Evolutionary conservation across 2,888 invertebrate species (phyloP), one percentile per base, ranked within the genome.

Genomic region (Pandemis cinnamomeana): DNA sequence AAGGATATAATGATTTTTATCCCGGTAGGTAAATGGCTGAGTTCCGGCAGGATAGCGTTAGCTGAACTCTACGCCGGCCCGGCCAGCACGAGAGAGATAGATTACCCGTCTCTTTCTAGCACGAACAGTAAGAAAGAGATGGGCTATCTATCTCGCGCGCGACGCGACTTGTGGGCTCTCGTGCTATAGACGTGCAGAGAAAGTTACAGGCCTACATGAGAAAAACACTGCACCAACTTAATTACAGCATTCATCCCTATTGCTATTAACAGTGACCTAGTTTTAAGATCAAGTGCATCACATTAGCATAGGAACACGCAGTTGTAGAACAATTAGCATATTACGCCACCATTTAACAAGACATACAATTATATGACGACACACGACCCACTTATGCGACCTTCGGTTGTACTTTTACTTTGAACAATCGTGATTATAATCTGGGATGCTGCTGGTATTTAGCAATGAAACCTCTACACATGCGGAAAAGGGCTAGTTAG

Each of bases 391-490:
- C 64, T 7, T 63, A 27, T n/a, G 10, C 42, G 63, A 69, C 72
- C 69, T 73, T 73, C 64, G 69, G 64, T 60, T 70, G 69, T 60
- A 73, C 73, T 73, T 73, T 73, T 73, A 70, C 73, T 73, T 64
- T 53, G 60, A 36, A 60, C 60, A 46, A 61, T 72, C 41, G 44
- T 67, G 66, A 61, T 27, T 27, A 27, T 27, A 27, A 27, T 58
- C 11, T 27, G 58, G 58, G 27, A 58, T 58, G 27, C 58, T 58
- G 58, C 27, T 27, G 27, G 11, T 27, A 58, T 27, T 27, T 8
- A 10, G 20, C 27, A 58, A 58, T 58, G 27, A 27, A 58, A 58
- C 11, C 15, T 20, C 20, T 15, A n/a, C 7, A 6, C 53, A 5
- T 11, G 10, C 10, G n/a, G 5, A n/a, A 4, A n/a, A 51, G 51